These are phyloP conservation scores for Patagioenas fasciata DNA, from an alignment of 2,113 vertebrate genomes.

Conservation along the genomic window DNA sequence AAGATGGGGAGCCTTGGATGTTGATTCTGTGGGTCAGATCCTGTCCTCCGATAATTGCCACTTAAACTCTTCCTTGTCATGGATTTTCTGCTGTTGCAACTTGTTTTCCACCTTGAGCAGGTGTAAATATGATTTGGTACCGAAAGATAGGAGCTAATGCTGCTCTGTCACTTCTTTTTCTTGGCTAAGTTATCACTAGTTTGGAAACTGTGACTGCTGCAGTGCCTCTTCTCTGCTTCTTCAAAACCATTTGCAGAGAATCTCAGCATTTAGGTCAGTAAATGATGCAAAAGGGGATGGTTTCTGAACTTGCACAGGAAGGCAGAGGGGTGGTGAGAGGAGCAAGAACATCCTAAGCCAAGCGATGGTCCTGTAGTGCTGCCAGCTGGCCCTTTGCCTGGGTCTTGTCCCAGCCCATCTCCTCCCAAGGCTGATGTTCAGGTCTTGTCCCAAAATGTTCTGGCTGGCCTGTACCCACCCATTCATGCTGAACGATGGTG, in stretches of 20 bases:
- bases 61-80: background rate
- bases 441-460: background rate
- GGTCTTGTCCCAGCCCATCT: background rate
- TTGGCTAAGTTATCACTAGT: background rate
- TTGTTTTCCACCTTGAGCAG: background rate
- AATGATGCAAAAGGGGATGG: background rate
- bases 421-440: background rate
- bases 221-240: background rate
- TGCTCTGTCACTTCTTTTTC: background rate
- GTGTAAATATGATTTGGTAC: background rate
- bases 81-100: background rate
- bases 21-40: background rate
- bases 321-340: background rate
- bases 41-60: background rate
- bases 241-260: background rate
- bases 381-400: accelerated
- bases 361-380: background rate
- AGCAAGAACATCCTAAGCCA: background rate
- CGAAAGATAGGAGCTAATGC: background rate
- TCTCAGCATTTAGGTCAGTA: background rate
- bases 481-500: accelerated
- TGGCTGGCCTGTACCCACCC: accelerated
- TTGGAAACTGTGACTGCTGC: accelerated
- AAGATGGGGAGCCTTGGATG: background rate
- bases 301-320: background rate